Percentiles rank a stretch among this genome's conserved stretches.
Evolutionary conservation across 2,113 vertebrate genomes (phyloP).

Genomic region (Halichoeres trimaculatus): DNA sequence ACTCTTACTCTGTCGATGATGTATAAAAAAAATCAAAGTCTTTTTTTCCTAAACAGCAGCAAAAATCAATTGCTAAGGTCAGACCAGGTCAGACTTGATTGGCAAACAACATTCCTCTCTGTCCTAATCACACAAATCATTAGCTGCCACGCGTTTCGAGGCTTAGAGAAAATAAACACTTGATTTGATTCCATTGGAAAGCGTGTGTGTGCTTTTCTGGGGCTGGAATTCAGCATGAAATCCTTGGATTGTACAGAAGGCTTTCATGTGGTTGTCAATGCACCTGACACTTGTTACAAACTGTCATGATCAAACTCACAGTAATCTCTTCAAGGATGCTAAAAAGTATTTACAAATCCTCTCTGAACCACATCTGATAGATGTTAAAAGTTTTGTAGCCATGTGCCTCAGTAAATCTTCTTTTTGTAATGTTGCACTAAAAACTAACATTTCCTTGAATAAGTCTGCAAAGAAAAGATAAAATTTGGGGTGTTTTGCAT

Average conservation of each 20-base stretch:
- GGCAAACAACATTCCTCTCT: neutral
- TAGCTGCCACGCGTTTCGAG: neutral
- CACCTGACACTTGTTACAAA: conserved; percentile 41
- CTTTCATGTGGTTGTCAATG: conserved; percentile 31
- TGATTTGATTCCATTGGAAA: neutral
- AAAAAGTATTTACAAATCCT: conserved; percentile 31
- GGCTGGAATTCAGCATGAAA: conserved; percentile 19
- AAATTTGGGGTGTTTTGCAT: neutral
- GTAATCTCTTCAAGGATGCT: conserved; percentile 35
- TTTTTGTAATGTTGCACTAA: neutral
- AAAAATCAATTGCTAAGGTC: neutral
- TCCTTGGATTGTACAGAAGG: neutral
- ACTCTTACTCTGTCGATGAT: neutral
- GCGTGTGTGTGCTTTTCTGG: neutral
- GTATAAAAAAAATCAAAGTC: no score
- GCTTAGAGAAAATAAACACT: neutral
- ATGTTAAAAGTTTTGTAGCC: conserved; percentile 19
- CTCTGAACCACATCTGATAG: conserved; percentile 40
- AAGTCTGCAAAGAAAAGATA: neutral
- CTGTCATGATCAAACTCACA: conserved; percentile 34
- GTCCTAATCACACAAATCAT: neutral
- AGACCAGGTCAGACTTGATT: neutral
- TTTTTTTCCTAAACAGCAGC: neutral
- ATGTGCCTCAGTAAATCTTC: conserved; percentile 8
- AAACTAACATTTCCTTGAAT: neutral